phyloP scores from a whole-genome alignment of 2,797 vertebrate genomes.

The Melopsittacus undulatus region DNA sequence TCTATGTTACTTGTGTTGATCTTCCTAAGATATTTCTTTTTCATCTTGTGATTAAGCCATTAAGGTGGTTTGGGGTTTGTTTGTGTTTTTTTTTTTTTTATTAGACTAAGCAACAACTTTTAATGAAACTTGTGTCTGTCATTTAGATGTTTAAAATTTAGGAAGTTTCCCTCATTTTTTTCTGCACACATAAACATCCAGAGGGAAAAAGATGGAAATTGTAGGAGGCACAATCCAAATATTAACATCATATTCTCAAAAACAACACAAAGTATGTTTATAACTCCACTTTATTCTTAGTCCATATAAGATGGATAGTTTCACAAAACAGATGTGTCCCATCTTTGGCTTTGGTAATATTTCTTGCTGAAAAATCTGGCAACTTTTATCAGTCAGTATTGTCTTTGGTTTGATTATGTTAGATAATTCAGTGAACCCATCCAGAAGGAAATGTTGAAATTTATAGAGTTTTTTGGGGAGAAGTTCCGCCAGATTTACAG shows the following conservation, averaged over 20 bases:
- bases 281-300: background rate
- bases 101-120: background rate
- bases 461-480: background rate
- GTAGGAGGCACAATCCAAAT: background rate
- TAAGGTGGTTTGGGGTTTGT: background rate
- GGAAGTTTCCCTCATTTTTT: background rate
- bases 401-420: background rate
- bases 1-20: background rate
- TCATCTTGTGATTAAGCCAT: background rate
- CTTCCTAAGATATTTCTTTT: background rate
- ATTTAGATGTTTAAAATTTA: background rate
- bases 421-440: background rate
- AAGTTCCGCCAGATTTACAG: background rate
- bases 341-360: background rate
- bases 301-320: rapidly evolving
- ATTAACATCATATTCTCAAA: background rate
- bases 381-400: background rate
- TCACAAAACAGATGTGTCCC: background rate
- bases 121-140: background rate
- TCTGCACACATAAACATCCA: background rate
- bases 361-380: background rate
- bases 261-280: background rate
- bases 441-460: background rate
- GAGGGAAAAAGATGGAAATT: background rate
- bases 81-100: background rate